Conservation (phyloP, 2,113 vertebrate species). For the Taxidea taxus region DNA sequence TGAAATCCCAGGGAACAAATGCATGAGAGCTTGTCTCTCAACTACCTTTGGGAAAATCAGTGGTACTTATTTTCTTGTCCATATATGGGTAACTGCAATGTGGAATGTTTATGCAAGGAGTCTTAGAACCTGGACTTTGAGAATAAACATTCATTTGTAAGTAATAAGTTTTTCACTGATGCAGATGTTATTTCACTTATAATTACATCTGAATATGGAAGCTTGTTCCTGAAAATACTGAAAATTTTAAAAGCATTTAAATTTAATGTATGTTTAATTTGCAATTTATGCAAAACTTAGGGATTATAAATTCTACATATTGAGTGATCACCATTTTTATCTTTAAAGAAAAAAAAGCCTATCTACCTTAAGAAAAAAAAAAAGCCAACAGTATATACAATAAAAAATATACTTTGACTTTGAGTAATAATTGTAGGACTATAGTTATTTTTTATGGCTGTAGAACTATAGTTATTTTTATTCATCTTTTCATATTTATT, state of each 20-base stretch:
- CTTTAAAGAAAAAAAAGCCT: not conserved
- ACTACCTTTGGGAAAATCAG: not conserved
- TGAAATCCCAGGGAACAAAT: not conserved
- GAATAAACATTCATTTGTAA: not conserved
- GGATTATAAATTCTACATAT: not conserved
- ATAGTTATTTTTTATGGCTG: not conserved
- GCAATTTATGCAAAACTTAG: not conserved
- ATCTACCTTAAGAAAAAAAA: not conserved
- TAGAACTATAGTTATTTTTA: not conserved
- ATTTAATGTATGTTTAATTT: not conserved
- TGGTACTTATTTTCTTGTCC: not conserved
- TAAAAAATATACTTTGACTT: not conserved
- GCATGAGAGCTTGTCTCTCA: not conserved
- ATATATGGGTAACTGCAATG: not conserved
- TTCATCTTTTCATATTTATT: not conserved
- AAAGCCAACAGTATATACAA: not conserved
- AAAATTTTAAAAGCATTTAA: not conserved
- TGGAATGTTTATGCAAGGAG: not conserved
- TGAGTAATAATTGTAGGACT: not conserved
- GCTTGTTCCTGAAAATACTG: not conserved
- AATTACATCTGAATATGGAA: not conserved
- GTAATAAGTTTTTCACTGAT: not conserved
- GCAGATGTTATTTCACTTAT: not conserved
- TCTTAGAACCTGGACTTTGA: not conserved
- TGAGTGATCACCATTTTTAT: not conserved